These are phyloP conservation scores for Eupristina koningsbergeri DNA, from an alignment of 1,140 invertebrate species.

Conservation along the genomic window DNA sequence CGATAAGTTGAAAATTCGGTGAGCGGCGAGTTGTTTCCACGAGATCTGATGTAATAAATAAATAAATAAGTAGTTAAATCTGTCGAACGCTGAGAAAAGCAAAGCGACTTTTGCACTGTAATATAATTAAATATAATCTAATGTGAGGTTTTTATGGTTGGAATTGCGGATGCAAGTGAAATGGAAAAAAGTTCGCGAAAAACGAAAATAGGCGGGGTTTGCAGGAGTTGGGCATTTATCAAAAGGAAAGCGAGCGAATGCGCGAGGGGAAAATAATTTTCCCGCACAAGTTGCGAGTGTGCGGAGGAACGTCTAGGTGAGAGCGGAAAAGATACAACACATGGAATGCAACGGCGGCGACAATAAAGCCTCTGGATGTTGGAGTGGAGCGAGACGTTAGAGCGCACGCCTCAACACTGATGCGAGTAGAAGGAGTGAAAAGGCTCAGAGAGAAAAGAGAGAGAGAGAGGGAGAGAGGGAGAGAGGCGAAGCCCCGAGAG, in stretches of 20 bases:
- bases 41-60: too few relatives aligned
- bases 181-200: too few relatives aligned
- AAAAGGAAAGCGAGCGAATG: neutral
- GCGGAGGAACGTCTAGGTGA: neutral
- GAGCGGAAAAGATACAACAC: neutral
- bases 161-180: too few relatives aligned
- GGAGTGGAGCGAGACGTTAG: neutral
- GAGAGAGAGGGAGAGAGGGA: neutral
- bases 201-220: too few relatives aligned
- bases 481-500: neutral
- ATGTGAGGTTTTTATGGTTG: too few relatives aligned
- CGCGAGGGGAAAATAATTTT: neutral
- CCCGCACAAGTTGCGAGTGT: neutral
- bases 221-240: neutral
- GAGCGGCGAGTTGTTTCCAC: too few relatives aligned
- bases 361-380: neutral
- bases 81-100: too few relatives aligned
- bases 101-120: too few relatives aligned
- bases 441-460: neutral
- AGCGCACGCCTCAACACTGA: neutral
- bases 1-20: too few relatives aligned
- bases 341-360: neutral
- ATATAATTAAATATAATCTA: too few relatives aligned
- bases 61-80: too few relatives aligned
- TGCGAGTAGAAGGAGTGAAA: conserved; percentile 5